phyloP scores from a whole-genome alignment of 2,797 vertebrate genomes.

The Halcyon chelicuti region DNA sequence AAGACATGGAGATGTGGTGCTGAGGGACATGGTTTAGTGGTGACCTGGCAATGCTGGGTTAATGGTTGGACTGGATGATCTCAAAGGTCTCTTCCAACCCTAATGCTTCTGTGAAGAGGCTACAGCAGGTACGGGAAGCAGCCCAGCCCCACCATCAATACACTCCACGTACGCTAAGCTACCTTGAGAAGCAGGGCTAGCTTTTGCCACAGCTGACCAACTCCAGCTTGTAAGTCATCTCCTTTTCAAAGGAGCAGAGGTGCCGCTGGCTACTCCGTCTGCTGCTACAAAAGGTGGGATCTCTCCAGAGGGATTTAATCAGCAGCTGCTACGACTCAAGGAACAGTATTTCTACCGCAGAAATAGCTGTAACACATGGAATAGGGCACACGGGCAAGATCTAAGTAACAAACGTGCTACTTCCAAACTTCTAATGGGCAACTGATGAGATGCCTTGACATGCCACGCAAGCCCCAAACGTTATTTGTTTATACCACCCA shows the following conservation, averaged over 20 bases:
- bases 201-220: background rate
- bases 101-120: background rate
- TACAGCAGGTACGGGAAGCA: background rate
- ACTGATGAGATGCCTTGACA: background rate
- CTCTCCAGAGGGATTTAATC: background rate
- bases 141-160: background rate
- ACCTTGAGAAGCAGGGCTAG: background rate
- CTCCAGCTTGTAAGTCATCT: background rate
- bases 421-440: background rate
- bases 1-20: no score
- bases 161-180: rapidly evolving
- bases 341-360: background rate
- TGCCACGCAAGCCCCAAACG: background rate
- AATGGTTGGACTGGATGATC: no score
- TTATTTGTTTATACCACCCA: background rate
- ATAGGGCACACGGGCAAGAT: background rate
- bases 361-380: background rate
- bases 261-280: background rate
- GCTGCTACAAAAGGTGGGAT: background rate
- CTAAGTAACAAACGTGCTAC: background rate
- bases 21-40: no score
- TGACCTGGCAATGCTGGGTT: no score
- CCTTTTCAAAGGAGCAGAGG: background rate
- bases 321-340: background rate
- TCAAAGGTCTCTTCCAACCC: no score